A percentile compares a stretch with the other conserved stretches of the same genome.
phyloP scores from a whole-genome alignment of 2,888 invertebrate species.

The Cheilosia variabilis region DNA sequence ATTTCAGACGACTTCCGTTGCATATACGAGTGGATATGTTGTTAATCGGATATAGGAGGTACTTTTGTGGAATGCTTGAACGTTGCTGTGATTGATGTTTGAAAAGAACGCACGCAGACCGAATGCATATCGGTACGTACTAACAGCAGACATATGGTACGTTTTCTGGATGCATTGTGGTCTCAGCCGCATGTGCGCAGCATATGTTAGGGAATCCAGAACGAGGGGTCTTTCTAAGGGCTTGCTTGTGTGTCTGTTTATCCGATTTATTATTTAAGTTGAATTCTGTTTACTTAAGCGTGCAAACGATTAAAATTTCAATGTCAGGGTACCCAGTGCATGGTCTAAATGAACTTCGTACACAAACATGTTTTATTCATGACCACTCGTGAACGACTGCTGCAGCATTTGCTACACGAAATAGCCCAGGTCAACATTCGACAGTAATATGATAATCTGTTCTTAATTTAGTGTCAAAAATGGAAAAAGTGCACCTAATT shows the following conservation, averaged over 20 bases:
- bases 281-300: not conserved
- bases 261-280: not conserved
- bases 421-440: no score
- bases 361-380: no score
- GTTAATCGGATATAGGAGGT: not conserved
- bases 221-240: slow-evolving; percentile 3
- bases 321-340: slow-evolving; percentile 6
- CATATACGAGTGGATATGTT: not conserved
- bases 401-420: no score
- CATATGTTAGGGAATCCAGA: slow-evolving; percentile 40
- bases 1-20: slow-evolving; percentile 56
- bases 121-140: slow-evolving; percentile 24
- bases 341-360: not conserved
- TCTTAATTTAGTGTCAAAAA: no score
- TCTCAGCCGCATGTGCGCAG: slow-evolving; percentile 34
- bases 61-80: slow-evolving; percentile 14
- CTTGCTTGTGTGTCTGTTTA: not conserved
- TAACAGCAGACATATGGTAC: slow-evolving; percentile 15
- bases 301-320: slow-evolving; percentile 13
- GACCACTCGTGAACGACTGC: no score
- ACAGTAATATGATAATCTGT: no score
- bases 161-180: slow-evolving; percentile 6
- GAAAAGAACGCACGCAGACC: slow-evolving; percentile 27
- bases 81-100: slow-evolving; percentile 61
- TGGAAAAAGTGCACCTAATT: no score